Conservation (phyloP, 2,797 vertebrate species). For the Lacerta bilineata region DNA sequence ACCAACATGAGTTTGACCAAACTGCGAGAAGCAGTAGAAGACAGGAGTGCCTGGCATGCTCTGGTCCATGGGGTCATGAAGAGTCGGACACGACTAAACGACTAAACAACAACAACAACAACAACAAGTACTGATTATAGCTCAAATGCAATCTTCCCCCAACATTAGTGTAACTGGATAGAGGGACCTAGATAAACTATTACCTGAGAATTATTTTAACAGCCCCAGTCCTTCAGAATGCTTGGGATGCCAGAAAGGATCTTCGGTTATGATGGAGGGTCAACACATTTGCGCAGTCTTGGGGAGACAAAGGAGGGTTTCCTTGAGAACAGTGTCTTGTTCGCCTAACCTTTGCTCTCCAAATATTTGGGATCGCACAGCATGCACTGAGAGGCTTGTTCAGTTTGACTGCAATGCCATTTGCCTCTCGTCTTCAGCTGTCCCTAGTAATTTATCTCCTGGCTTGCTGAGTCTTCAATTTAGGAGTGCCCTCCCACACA, state of each 20-base stretch:
- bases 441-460: slow-evolving; percentile 76
- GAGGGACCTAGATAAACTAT: background rate
- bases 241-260: slow-evolving; percentile 32
- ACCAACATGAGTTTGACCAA: too few species aligned
- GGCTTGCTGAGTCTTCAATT: slow-evolving; percentile 37
- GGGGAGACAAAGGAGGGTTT: slow-evolving; percentile 51
- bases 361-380: slow-evolving; percentile 80
- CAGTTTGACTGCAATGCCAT: slow-evolving; percentile 68
- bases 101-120: too few species aligned
- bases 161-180: background rate
- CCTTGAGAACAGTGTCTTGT: slow-evolving; percentile 63
- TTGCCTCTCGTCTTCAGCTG: slow-evolving; percentile 78
- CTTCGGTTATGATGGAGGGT: slow-evolving; percentile 59
- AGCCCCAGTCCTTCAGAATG: background rate
- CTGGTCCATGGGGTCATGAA: too few species aligned
- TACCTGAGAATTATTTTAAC: background rate
- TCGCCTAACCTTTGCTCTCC: slow-evolving; percentile 78
- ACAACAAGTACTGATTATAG: background rate
- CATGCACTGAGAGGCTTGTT: slow-evolving; percentile 68
- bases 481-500: slow-evolving; percentile 24
- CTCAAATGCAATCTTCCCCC: background rate
- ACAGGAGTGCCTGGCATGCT: too few species aligned
- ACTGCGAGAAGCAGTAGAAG: too few species aligned
- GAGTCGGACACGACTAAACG: too few species aligned
- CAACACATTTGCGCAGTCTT: slow-evolving; percentile 8